Base-by-base conservation (phyloP, 1,140 invertebrate genomes). In the Caenorhabditis remanei region DNA sequence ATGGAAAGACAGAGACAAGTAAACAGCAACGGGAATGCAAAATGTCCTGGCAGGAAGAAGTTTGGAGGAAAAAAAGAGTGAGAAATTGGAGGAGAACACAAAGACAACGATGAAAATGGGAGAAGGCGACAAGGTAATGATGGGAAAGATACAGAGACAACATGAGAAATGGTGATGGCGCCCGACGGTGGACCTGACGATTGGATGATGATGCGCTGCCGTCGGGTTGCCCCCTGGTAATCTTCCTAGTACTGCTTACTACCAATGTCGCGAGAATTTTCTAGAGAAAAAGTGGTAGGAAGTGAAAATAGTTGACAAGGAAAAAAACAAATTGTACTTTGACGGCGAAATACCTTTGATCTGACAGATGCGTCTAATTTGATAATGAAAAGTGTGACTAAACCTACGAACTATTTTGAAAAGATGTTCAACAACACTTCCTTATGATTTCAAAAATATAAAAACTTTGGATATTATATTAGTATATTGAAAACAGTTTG, bases 191-290 rank as follows among this genome's bases (percentile, higher is more conserved):
- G n/a, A 46, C 16, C 67, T 24, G 71, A 50, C 71, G 46, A 79
- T 79, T 79, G 43, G 71, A 79, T 79, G 71, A 79, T 24, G 71
- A 79, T 63, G 61, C 61, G 61, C 32, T 24, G 61, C 32, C 32
- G 61, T 14, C 61, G 61, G 67, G 71, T 41, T 79, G 71, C 71
- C 65, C 71, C 53, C 71, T 79, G 71, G 71, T 79, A 79, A 79
- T 79, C 71, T 79, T 53, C 46, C 53, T n/a, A 24, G 46, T 79
- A 41, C 71, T 79, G 71, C 71, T 79, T 79, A 79, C 71, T 24
- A 53, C 46, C 46, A 50, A 24, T 6, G 6, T 79, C 53, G 50
- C 71, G 71, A 50, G 46, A 79, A 79, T 11, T 79, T 79, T 79
- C 71, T 79, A 21, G 65, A 53, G 32, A 65, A 65, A 40, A 65